Conservation (phyloP, 2,113 vertebrate genomes). For the Nannospalax galili region DNA sequence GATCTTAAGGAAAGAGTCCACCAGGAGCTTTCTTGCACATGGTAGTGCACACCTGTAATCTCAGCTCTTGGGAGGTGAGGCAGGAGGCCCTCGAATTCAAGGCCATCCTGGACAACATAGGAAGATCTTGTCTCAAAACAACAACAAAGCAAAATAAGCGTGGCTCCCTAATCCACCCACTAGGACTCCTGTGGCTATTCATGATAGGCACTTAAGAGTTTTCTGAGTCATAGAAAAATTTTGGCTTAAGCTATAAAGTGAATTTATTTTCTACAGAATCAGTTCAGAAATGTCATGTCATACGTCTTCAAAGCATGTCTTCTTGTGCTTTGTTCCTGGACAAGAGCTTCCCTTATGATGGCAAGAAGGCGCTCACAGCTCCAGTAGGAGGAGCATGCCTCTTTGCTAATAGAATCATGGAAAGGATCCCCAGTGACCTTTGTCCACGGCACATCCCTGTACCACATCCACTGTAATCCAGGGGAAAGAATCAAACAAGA, state of each 20-base stretch:
- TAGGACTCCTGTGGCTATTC: not conserved
- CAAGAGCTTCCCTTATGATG: not conserved
- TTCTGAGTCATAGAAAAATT: not conserved
- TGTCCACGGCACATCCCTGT: too few relatives aligned
- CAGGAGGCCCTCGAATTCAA: not conserved
- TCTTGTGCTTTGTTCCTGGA: not conserved
- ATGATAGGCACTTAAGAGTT: not conserved
- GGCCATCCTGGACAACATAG: not conserved
- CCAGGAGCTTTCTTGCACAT: not conserved
- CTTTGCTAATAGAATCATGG: not conserved
- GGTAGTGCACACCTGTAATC: not conserved
- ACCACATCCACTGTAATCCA: too few relatives aligned
- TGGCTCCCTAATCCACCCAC: not conserved
- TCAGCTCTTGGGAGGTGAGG: not conserved
- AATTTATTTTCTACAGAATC: not conserved
- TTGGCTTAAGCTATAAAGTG: not conserved
- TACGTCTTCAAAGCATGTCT: not conserved
- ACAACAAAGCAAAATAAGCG: too few relatives aligned
- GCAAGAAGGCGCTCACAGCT: not conserved
- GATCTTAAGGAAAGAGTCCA: not conserved
- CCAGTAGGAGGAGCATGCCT: not conserved
- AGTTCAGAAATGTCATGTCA: not conserved
- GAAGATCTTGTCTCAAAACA: not conserved
- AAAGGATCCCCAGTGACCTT: too few relatives aligned
- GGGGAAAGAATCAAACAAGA: not conserved